Conservation (phyloP, 2,113 vertebrate genomes). For the Ictalurus furcatus region DNA sequence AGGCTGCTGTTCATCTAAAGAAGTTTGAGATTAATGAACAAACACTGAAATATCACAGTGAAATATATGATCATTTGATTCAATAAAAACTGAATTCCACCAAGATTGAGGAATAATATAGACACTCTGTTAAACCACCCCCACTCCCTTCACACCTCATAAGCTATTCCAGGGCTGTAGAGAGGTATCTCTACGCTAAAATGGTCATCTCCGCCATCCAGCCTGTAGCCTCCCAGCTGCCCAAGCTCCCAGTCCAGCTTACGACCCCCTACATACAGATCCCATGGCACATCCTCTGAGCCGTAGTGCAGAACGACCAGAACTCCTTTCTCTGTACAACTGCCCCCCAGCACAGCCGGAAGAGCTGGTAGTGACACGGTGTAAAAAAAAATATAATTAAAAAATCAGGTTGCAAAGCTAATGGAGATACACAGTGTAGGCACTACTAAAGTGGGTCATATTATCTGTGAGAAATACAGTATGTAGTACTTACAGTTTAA, state of each 20-base stretch:
- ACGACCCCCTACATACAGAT: slow-evolving; percentile 54
- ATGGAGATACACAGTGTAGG: not conserved
- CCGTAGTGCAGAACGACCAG: slow-evolving; percentile 59
- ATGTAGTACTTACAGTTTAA: not conserved
- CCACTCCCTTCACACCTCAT: slow-evolving; percentile 45
- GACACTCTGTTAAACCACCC: not conserved
- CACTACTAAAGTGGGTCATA: not conserved
- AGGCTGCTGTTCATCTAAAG: not conserved
- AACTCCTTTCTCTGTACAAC: slow-evolving; percentile 57
- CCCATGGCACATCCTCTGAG: slow-evolving; percentile 53
- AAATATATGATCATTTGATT: not conserved
- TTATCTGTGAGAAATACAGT: not conserved
- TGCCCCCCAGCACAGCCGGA: slow-evolving; percentile 50
- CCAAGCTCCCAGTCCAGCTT: slow-evolving; percentile 62
- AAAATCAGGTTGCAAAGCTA: not conserved
- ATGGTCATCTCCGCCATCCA: slow-evolving; percentile 55
- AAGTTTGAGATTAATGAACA: not conserved
- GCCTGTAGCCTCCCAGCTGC: slow-evolving; percentile 49
- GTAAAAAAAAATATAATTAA: not conserved
- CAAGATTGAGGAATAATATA: not conserved
- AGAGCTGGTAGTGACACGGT: not conserved
- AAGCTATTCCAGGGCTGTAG: slow-evolving; percentile 53
- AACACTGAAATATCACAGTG: not conserved
- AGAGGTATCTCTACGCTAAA: slow-evolving; percentile 58
- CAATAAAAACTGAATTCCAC: not conserved